Conservation (phyloP, 2,113 vertebrate species). For the Prolemur simus region DNA sequence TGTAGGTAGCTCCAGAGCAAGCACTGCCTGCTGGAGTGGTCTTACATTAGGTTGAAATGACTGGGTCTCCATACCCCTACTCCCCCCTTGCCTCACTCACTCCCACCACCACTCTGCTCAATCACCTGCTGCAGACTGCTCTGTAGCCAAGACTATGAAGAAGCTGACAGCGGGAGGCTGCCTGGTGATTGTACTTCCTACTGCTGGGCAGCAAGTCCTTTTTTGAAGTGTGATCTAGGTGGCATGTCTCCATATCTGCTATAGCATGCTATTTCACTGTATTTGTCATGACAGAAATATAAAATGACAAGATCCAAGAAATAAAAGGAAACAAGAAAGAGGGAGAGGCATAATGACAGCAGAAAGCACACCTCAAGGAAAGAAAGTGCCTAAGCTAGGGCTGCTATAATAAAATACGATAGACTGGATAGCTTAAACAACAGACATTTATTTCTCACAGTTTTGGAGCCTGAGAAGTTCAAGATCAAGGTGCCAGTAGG, state of each 20-base stretch:
- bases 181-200: background rate
- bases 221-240: background rate
- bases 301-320: background rate
- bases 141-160: background rate
- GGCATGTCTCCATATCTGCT: background rate
- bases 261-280: background rate
- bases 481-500: background rate
- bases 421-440: background rate
- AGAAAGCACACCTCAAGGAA: background rate
- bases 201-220: background rate
- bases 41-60: background rate
- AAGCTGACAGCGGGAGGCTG: background rate
- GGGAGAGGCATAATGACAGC: background rate
- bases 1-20: background rate
- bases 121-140: background rate
- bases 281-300: background rate
- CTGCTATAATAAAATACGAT: too few species aligned
- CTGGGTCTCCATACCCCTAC: background rate
- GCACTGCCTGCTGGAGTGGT: background rate
- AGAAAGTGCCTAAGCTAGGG: background rate
- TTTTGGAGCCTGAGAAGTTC: background rate
- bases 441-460: background rate
- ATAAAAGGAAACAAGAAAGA: background rate
- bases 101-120: rapidly evolving
- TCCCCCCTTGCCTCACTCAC: background rate